Base-by-base conservation (phyloP, 1,140 invertebrate species). In the Cydia pomonella region DNA sequence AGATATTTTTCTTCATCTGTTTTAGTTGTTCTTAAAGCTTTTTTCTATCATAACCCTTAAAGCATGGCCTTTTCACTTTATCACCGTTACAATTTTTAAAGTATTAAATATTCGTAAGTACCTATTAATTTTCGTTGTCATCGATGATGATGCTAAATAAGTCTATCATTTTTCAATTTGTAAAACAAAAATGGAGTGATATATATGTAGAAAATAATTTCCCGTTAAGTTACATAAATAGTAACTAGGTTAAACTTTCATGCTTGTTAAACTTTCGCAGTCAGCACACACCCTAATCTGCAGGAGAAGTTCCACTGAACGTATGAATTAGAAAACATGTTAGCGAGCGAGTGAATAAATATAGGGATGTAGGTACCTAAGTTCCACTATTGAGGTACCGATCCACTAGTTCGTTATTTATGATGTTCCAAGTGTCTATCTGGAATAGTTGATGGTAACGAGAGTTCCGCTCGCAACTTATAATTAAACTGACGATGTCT, bases 401-500 rank as follows among this genome's bases (percentile, higher is more conserved):
- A n/a, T 29, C 33, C n/a, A 69, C 64, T 69, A 69, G 64, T 69
- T 41, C 27, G 7, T 69, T 69, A 69, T 69, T 69, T 69, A 69
- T 33, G 33, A 69, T 69, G 64, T 69, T 69, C 41, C 64, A 69
- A 41, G 64, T 50, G 71, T 50, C 71, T 72, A 50, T 72, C 71
- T 72, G 44, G 71, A 72, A 72, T 47, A 50, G 38, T 72, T 72
- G 71, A 72, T 72, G 38, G 25, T 47, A 72, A 72, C 71, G 38
- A 72, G 41, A 72, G 71, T 72, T 72, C 71, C 71, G 71, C 74
- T 80, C 23, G 73, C 74, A 83, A 84, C 74, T 84, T 84, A 79
- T 87, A 84, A 87, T 85, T 85, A 87, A 87, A 89, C 82, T 82
- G 80, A 83, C 83, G 80, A 84, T 86, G 78, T 82, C 79, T 81